phyloP scores from a whole-genome alignment of 2,797 vertebrate genomes.

The Scolopax rusticola region DNA sequence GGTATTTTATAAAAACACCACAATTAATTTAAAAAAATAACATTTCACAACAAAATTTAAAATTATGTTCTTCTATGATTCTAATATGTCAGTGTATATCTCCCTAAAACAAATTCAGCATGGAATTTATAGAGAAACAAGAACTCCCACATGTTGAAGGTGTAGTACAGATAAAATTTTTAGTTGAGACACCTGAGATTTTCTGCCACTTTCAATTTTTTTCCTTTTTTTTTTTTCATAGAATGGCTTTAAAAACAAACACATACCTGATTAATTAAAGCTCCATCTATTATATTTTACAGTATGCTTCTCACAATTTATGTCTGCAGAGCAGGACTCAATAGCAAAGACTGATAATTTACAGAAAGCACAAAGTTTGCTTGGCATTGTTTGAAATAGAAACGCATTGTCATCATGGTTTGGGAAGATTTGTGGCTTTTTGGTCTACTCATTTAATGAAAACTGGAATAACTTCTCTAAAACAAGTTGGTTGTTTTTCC shows the following conservation, averaged over 20 bases:
- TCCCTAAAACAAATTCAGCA: neutral
- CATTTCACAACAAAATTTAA: neutral
- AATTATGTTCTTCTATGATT: neutral
- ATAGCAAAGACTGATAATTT: neutral
- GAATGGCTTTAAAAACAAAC: neutral
- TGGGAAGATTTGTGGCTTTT: neutral
- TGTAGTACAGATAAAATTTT: neutral
- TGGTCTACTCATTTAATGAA: neutral
- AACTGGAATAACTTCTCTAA: neutral
- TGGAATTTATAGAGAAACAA: neutral
- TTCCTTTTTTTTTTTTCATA: too few relatives aligned
- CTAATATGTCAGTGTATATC: neutral
- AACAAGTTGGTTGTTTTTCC: neutral
- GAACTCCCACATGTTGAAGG: neutral
- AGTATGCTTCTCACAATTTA: neutral
- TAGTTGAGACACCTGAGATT: neutral
- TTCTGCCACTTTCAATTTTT: neutral
- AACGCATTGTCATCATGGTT: neutral
- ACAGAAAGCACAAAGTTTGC: neutral
- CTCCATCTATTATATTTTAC: neutral
- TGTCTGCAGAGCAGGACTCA: neutral
- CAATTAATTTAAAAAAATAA: neutral
- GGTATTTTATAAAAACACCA: neutral
- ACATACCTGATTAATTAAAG: neutral
- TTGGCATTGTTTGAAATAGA: neutral